Percentiles rank a stretch among this genome's conserved stretches.
phyloP scores from a whole-genome alignment of 2,113 vertebrate genomes.

The Mohoua ochrocephala region DNA sequence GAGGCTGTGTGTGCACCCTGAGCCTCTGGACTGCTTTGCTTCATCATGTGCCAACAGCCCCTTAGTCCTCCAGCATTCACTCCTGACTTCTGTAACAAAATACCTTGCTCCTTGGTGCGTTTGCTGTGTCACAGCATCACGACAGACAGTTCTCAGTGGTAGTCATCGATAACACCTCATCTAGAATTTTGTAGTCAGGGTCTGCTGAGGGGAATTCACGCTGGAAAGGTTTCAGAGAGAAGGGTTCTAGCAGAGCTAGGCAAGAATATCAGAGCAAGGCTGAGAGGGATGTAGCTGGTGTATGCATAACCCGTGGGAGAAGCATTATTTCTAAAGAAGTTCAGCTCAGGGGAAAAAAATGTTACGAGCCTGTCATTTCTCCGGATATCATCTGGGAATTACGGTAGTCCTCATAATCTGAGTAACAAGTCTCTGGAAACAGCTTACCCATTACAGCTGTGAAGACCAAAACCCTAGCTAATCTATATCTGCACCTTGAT shows the following conservation, averaged over 20 bases:
- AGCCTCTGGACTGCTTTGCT: background rate
- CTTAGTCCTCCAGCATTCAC: background rate
- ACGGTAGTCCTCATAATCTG: background rate
- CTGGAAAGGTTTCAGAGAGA: background rate
- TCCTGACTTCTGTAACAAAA: background rate
- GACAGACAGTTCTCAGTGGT: background rate
- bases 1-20: background rate
- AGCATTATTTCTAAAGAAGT: background rate
- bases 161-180: rapidly evolving
- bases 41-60: rapidly evolving
- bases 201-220: background rate
- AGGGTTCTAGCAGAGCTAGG: background rate
- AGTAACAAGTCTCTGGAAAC: background rate
- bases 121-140: background rate
- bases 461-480: background rate
- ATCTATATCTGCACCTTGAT: background rate
- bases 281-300: background rate
- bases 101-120: background rate
- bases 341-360: background rate
- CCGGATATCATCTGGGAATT: background rate
- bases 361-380: background rate
- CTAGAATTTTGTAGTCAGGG: background rate
- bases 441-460: background rate
- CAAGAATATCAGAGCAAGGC: background rate
- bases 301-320: background rate